phyloP scores from a whole-genome alignment of 2,113 vertebrate genomes.

The Sapayoa aenigma region DNA sequence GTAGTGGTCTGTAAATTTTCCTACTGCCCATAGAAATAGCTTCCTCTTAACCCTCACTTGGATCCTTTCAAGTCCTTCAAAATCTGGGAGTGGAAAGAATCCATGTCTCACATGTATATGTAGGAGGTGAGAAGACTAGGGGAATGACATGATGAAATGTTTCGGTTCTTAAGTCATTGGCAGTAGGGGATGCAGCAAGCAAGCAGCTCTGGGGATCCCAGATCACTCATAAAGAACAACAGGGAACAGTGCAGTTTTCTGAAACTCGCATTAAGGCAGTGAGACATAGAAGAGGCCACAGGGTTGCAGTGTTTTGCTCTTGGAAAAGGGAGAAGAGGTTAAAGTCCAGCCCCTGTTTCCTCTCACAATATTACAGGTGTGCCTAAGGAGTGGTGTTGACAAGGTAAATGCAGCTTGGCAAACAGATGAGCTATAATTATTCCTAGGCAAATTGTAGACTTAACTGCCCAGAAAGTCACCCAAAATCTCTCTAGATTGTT shows the following conservation, averaged over 20 bases:
- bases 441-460: neutral
- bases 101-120: neutral
- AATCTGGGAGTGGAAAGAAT: neutral
- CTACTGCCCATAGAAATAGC: neutral
- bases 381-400: neutral
- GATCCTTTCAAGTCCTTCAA: neutral
- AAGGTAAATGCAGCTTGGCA: neutral
- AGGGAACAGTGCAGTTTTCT: neutral
- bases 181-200: neutral
- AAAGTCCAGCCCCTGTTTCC: neutral
- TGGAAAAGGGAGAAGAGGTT: neutral
- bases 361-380: neutral
- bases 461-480: conserved; percentile 16
- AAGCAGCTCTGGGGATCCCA: neutral
- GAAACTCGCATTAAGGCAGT: neutral
- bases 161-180: neutral
- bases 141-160: neutral
- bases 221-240: rapidly evolving
- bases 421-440: neutral
- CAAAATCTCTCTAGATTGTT: neutral
- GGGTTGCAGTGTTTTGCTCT: neutral
- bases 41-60: neutral
- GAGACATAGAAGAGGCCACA: neutral
- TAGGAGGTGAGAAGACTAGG: neutral
- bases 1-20: neutral